Evolutionary conservation across 1,140 invertebrate species (phyloP), one percentile per base, ranked within the genome.

Genomic region (Piezodorus guildinii): DNA sequence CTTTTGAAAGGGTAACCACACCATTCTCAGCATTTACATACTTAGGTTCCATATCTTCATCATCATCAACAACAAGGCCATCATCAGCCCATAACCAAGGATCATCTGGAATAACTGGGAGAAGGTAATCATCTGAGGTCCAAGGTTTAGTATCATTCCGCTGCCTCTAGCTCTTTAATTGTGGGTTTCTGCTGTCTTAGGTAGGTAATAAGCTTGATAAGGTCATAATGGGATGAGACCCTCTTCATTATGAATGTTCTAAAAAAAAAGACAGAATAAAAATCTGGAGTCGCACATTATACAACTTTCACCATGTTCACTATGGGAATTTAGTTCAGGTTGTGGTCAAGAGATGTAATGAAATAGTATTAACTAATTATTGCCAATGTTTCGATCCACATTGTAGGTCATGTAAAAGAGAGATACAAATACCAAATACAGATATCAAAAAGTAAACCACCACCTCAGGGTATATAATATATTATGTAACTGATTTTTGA

Each of bases 31-130:
- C 73, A 77, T 77, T 76, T 0, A 75, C 73, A 72, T 75, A 49
- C 16, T 62, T 63, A 39, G 68, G 58, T 39, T 39, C 49, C 25
- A 25, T 52, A 46, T 61, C 58, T 68, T 64, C 39, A 68, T 63
- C 65, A 49, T 49, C 16, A 49, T 71, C 72, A 19, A 62, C 61
- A 34, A 62, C 61, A 67, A 76, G 73, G 66, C 74, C 77, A 73
- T 79, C 79, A 87, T 86, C 91, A 76, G 84, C 88, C 82, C 87
- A 91, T 51, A 95, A 76, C 82, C 91, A 86, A 17, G 84, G 78
- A 76, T 95, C 91, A 71, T 90, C 85, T 64, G 84, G 80, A 43
- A 81, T 66, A 12, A 83, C 78, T 6, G 93, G 90, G 72, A 85
- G 85, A 64, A 94, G 80, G 74, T 88, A 94, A 44, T 75, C 74